phyloP scores from a whole-genome alignment of 2,888 invertebrate species.

The Pteria penguin region DNA sequence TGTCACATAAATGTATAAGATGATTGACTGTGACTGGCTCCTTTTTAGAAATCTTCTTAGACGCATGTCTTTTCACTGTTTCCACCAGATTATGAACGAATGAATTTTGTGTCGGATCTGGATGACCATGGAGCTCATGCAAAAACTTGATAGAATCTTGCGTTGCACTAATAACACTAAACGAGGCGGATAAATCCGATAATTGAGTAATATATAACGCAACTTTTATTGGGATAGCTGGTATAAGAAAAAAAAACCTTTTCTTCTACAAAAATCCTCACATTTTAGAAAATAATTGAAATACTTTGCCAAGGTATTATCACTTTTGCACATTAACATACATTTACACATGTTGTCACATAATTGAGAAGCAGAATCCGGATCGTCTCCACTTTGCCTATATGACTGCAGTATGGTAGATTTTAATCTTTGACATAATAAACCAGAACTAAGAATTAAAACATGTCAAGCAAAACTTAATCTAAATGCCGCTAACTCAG shows the following conservation, averaged over 20 bases:
- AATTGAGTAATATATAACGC: constrained; percentile 35
- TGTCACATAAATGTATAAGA: neutral
- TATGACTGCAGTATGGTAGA: neutral
- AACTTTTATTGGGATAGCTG: constrained; percentile 29
- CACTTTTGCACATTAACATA: constrained; percentile 27
- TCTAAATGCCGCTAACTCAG: neutral
- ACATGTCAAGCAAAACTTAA: constrained; percentile 6
- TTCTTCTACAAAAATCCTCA: neutral
- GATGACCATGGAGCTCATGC: constrained; percentile 2
- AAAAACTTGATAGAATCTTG: constrained; percentile 38
- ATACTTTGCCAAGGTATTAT: constrained; percentile 24
- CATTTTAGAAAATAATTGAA: neutral
- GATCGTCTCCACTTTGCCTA: neutral
- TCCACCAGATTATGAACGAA: constrained; percentile 2
- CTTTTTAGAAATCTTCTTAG: neutral
- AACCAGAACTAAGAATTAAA: neutral
- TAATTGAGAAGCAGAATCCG: neutral
- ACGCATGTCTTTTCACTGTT: neutral
- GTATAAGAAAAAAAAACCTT: neutral
- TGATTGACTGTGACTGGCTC: neutral
- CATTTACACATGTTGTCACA: constrained; percentile 8
- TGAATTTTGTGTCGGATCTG: constrained; percentile 14
- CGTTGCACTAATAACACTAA: constrained; percentile 22
- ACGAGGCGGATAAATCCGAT: constrained; percentile 20
- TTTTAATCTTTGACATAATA: constrained; percentile 2